Conservation (phyloP, 2,888 invertebrate genomes). For the Lasioglossum leucozonium region DNA sequence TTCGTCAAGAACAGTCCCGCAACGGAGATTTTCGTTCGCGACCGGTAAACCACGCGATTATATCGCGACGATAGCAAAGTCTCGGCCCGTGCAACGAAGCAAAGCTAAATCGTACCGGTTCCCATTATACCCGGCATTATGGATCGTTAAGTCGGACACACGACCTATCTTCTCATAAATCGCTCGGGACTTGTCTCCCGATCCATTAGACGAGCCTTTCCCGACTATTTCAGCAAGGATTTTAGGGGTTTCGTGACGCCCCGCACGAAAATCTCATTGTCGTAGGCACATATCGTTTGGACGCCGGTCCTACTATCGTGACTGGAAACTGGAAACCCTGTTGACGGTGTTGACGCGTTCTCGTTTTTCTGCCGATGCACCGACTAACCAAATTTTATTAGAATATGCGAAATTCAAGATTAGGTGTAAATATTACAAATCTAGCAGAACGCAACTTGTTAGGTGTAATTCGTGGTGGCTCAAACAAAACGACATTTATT, state of each 20-base stretch:
- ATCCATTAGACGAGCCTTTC: constrained; percentile 21
- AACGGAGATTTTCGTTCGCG: constrained; percentile 20
- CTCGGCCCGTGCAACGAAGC: constrained; percentile 36
- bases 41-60: constrained; percentile 35
- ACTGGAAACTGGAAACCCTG: too few species aligned
- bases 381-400: neutral
- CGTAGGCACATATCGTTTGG: neutral
- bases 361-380: too few species aligned
- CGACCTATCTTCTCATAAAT: constrained; percentile 31
- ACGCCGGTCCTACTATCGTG: too few species aligned
- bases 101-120: constrained; percentile 15
- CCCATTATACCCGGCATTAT: constrained; percentile 49
- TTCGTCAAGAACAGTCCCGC: neutral
- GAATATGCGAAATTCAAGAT: neutral
- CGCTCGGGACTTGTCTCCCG: constrained; percentile 19
- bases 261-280: neutral
- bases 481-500: too few species aligned
- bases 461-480: too few species aligned
- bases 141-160: constrained; percentile 56
- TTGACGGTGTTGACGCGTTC: too few species aligned
- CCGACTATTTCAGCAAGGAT: neutral
- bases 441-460: too few species aligned
- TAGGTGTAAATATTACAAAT: too few species aligned
- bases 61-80: constrained; percentile 28
- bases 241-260: constrained; percentile 15